Base-by-base conservation (phyloP, 2,113 vertebrate species). In the Cebus imitator region DNA sequence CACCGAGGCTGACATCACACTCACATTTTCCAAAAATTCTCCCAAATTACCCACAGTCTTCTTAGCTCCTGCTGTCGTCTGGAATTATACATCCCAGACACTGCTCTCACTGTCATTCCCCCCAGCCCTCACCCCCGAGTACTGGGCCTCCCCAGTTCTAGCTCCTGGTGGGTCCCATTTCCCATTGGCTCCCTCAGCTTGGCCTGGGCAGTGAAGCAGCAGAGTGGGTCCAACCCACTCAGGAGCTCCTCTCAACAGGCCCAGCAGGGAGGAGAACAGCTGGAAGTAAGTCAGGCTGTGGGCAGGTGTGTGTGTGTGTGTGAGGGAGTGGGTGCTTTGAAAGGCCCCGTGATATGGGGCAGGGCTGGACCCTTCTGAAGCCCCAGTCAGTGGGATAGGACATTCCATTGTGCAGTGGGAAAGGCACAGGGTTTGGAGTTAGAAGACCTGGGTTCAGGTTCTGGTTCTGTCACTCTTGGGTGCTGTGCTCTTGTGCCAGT, bases 11-110 rank as follows among this genome's bases (percentile, higher is more conserved):
- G 87, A 96, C 84, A 94, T 92, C 90, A 94, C 57, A 32, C 58
- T 95, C 55, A 96, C 61, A 90, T 93, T 96, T 92, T 94, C 96
- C 93, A 78, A 89, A 96, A 88, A 68, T 87, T 90, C 73, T 25
- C 64, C 90, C 58, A 83, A 85, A 76, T 94, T 91, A 87, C 95
- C 82, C 86, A 70, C 40, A 57, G 79, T 94, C 70, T 89, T 84
- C 70, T 92, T 78, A 96, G 81, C 45, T 87, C 45, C 90, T 68
- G 72, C 90, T 81, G 43, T 93, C 2, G 2, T 94, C 95, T 96
- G 92, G 57, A 96, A 95, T 95, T 87, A 84, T 79, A 91, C n/a
- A 90, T 72, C 75, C 66, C 66, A 96, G 93, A 87, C 18, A 5
- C 64, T 66, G 55, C 57, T 20, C 48, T 79, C 45, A 4, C 30